Base-by-base conservation (phyloP, 2,888 invertebrate genomes). In the Protophormia terraenovae region DNA sequence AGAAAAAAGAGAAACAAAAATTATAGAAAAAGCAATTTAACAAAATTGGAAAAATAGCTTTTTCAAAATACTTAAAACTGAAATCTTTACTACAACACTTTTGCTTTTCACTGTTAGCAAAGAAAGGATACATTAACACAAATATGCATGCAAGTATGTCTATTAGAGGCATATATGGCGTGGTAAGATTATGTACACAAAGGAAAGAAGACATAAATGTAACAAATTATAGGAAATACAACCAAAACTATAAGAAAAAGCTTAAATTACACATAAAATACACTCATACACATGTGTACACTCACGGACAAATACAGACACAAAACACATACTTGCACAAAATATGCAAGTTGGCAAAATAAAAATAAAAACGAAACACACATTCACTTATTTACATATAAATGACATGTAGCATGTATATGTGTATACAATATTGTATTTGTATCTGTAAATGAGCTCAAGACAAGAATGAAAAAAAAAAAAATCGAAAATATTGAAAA, bases 271-370 rank as follows among this genome's bases (percentile, higher is more conserved):
- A 32, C 50, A 73, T 67, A 38, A 55, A 80, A 67, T 8, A 72
- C 62, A 62, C 27, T 62, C 8, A 6, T 5, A 71, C 8, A n/a
- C 16, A 19, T 0, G 16, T 45, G 22, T n/a, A n/a, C n/a, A n/a
- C n/a, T n/a, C n/a, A n/a, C 12, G 27, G 22, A 41, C 41, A 1
- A 10, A 72, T 16, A 58, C 16, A 45, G 14, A 55, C 55, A 27
- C 16, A 41, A 71, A 27, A 14, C 38, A 27, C 12, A 62, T 7
- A 14, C 27, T 24, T 24, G 19, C 19, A 73, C 16, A 58, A 69
- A 78, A 78, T 67, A 50, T 84, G 84, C 76, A 84, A 84, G 72
- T 72, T 81, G 76, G 84, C 77, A 84, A 73, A 73, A 80, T 80
- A 76, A 80, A 71, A 76, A 58, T 55, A 64, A n/a, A 4, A 22